A percentile compares a stretch with the other conserved stretches of the same genome.
Conservation (phyloP, 2,888 invertebrate species). For the Hetaerina titia region DNA sequence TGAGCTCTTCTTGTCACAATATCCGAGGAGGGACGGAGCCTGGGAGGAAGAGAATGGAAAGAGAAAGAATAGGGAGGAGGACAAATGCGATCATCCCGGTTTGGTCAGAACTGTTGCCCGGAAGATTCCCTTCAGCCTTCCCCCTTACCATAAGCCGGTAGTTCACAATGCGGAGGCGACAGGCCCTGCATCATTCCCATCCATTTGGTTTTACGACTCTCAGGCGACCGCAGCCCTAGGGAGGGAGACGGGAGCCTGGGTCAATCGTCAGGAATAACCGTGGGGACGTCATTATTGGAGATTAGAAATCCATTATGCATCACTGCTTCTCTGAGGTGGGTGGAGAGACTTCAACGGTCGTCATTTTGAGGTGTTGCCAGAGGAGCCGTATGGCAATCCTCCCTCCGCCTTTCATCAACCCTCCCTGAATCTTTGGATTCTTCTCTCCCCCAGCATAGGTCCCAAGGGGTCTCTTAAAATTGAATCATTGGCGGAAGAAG, state of each 20-base stretch:
- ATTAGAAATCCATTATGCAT: slow-evolving; percentile 64
- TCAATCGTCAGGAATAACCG: background rate
- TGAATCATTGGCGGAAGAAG: background rate
- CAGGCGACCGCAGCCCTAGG: background rate
- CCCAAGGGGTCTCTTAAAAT: background rate
- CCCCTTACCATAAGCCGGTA: background rate
- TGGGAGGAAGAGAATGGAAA: background rate
- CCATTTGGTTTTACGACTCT: slow-evolving; percentile 57
- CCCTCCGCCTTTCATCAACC: background rate
- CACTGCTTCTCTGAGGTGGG: background rate
- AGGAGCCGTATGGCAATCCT: background rate
- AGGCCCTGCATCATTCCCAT: slow-evolving; percentile 7
- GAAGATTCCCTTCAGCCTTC: background rate
- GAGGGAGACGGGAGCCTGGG: background rate
- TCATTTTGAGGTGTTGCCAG: background rate
- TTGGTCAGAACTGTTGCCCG: background rate
- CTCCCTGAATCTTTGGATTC: background rate
- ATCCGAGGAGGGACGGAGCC: background rate
- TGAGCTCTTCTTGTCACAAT: background rate
- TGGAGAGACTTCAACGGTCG: background rate
- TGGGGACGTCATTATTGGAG: slow-evolving; percentile 31
- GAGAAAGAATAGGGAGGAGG: background rate
- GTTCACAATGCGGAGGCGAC: background rate
- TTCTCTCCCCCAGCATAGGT: background rate
- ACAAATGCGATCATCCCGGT: background rate